These are phyloP conservation scores for Holothuria scabra DNA, from an alignment of 53 echinoderm and acorn worm species.

Conservation along the genomic window DNA sequence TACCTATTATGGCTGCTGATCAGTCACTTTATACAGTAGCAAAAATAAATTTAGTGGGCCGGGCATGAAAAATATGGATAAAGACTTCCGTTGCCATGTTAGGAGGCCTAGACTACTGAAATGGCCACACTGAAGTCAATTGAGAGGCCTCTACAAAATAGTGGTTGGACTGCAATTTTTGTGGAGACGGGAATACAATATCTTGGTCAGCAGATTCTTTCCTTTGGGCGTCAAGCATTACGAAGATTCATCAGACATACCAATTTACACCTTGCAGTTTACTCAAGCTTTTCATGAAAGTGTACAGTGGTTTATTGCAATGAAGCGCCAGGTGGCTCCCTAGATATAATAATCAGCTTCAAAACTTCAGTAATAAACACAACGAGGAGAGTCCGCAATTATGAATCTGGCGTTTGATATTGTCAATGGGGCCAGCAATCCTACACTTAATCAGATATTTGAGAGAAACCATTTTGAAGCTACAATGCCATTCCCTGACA, in stretches of 20 bases:
- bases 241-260: slow-evolving; percentile 40
- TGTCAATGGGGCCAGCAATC: slow-evolving; percentile 7
- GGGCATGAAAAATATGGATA: slow-evolving; percentile 57
- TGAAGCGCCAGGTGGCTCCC: background rate
- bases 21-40: slow-evolving; percentile 48
- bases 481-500: background rate
- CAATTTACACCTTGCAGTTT: slow-evolving; percentile 25
- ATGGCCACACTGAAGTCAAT: slow-evolving; percentile 39
- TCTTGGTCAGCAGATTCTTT: slow-evolving; percentile 52
- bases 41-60: slow-evolving; percentile 58
- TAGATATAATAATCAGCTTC: background rate
- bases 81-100: slow-evolving; percentile 49
- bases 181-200: slow-evolving; percentile 41
- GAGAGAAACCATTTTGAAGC: slow-evolving; percentile 1
- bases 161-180: slow-evolving; percentile 46
- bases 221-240: slow-evolving; percentile 40
- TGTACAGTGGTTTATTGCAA: background rate
- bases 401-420: background rate
- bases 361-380: slow-evolving; percentile 48
- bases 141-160: slow-evolving; percentile 32
- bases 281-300: slow-evolving; percentile 20
- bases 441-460: slow-evolving; percentile 9
- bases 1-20: slow-evolving; percentile 48
- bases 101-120: slow-evolving; percentile 48
- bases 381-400: slow-evolving; percentile 25